Percentiles rank a stretch among this genome's conserved stretches.
These are phyloP conservation scores for Natrix natrix DNA, from an alignment of 2,797 vertebrate genomes.

Conservation along the genomic window DNA sequence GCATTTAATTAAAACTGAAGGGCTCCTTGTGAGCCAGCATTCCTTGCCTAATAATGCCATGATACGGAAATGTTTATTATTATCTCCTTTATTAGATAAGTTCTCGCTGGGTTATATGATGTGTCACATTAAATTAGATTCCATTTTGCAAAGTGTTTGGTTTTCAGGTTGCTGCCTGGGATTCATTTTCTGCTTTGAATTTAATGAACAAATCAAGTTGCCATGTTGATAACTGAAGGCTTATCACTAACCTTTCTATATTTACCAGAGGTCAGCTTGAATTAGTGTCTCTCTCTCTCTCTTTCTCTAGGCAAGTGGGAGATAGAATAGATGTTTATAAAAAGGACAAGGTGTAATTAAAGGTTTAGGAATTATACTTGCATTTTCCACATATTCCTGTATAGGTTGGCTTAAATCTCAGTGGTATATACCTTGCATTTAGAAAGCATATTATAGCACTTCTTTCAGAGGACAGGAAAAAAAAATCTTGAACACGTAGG, in stretches of 20 bases:
- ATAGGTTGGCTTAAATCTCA: not conserved
- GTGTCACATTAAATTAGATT: conserved; percentile 7
- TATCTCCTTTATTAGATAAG: conserved; percentile 16
- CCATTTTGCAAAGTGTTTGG: not conserved
- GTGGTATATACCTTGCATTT: not conserved
- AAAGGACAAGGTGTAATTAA: conserved; percentile 35
- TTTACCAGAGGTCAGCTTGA: conserved; percentile 36
- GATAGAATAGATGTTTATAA: conserved; percentile 15
- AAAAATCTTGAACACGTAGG: not conserved
- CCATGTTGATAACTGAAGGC: not conserved
- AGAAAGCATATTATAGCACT: not conserved
- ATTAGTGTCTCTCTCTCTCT: not conserved
- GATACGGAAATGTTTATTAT: not conserved
- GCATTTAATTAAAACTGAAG: conserved; percentile 46
- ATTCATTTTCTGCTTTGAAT: not conserved
- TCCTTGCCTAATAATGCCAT: not conserved
- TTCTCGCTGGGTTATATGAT: conserved; percentile 14
- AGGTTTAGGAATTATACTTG: conserved; percentile 15
- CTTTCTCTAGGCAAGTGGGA: not conserved
- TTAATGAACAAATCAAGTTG: conserved; percentile 46
- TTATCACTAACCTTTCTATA: conserved; percentile 31
- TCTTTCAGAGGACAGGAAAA: not conserved
- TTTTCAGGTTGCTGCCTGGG: not conserved
- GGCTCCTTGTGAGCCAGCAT: not conserved
- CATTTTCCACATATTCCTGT: rapidly evolving